Evolutionary conservation across 37 sponge, comb jelly and placozoan species (phyloP).

Genomic region (Eunapius fragilis): DNA sequence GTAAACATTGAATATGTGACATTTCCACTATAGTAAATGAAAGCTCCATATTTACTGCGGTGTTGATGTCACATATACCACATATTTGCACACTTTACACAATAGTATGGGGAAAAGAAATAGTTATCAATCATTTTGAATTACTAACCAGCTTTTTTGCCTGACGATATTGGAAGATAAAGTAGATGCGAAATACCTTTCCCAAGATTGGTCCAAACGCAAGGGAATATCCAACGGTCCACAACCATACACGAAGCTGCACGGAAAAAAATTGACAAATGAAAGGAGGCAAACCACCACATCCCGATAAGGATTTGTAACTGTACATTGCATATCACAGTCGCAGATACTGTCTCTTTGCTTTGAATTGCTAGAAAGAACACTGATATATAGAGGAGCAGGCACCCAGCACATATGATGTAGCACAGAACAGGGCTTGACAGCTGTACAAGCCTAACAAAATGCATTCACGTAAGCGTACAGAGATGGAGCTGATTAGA

Average conservation of each 20-base stretch:
- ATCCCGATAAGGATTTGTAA: too few relatives aligned
- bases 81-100: too few relatives aligned
- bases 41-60: too few relatives aligned
- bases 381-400: not conserved
- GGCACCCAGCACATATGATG: not conserved
- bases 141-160: not conserved
- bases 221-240: not conserved
- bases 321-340: not conserved
- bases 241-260: not conserved
- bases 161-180: not conserved
- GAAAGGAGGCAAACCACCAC: too few relatives aligned
- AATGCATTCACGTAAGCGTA: not conserved
- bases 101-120: too few relatives aligned
- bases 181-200: slow-evolving; percentile 6
- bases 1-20: too few relatives aligned
- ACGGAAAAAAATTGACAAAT: not conserved
- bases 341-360: not conserved
- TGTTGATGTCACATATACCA: too few relatives aligned
- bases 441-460: not conserved
- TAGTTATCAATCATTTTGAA: not conserved
- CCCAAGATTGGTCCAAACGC: not conserved
- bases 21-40: too few relatives aligned
- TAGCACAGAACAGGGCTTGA: not conserved
- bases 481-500: not conserved
- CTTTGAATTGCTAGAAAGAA: not conserved